Evolutionary conservation across 2,797 vertebrate species (phyloP), one percentile per base, ranked within the genome.

Genomic region (Oryzias sinensis): DNA sequence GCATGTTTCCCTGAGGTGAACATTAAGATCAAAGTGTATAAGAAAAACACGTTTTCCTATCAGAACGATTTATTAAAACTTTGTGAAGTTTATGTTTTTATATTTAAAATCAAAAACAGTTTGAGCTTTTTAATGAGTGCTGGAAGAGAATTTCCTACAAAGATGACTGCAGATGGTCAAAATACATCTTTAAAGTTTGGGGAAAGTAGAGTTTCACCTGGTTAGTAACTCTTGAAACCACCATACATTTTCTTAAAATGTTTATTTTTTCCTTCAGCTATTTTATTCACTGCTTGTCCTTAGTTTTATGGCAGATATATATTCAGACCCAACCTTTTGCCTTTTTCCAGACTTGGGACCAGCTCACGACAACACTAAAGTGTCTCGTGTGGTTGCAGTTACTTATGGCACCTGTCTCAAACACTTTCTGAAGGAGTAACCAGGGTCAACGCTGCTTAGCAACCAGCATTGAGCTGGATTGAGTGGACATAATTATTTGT

Each of bases 1-100:
- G 45, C 70, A 59, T 47, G 42, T 57, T 62, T 41, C 50, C 41
- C 64, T 69, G 41, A 67, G 72, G 53, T 41, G 49, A 29, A 57
- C 53, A 29, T 68, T 43, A 24, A 43, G 41, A 58, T 47, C 20
- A 8, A 58, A 48, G 22, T 43, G 40, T 45, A 67, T 49, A 7
- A 25, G 43, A 49, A 65, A 69, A 54, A 47, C 16, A 7, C 4
- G 29, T 33, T 56, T 43, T 58, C 51, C 57, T 56, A 47, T 48
- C 40, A 46, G 25, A 5, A 24, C 48, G 29, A 77, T 73, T 63
- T 65, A 55, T 70, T 37, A 15, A 56, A 50, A 46, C 8, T 56
- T 14, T 6, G 18, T 47, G 2, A 37, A 59, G 5, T 1, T 9
- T 63, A 2, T 53, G 20, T 51, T 67, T 70, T 49, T 17, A 43